Percentiles rank a stretch among this genome's conserved stretches.
Evolutionary conservation across 2,797 vertebrate species (phyloP).

Genomic region (Danio choprae): DNA sequence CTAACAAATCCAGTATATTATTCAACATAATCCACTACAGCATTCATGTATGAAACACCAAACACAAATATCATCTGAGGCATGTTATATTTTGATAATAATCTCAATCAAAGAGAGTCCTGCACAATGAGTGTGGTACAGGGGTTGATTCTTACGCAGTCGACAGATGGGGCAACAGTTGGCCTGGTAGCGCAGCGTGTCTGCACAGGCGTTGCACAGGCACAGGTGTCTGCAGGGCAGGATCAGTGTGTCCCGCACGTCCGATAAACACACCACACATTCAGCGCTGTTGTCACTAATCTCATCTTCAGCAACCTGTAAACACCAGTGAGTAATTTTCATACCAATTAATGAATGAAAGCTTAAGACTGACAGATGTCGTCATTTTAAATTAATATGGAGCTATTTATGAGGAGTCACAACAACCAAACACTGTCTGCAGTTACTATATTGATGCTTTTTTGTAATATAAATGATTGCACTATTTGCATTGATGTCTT

Average conservation of each 20-base stretch:
- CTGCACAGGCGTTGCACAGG: conserved; percentile 93
- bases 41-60: background rate
- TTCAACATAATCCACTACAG: background rate
- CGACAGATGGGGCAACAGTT: conserved; percentile 98
- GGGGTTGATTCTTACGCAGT: conserved; percentile 83
- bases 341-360: conserved; percentile 1
- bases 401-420: background rate
- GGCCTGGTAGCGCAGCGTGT: conserved; percentile 96
- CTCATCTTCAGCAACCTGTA: conserved; percentile 92
- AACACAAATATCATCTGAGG: background rate
- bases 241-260: conserved; percentile 95
- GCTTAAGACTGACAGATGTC: background rate
- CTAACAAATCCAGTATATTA: background rate
- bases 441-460: background rate
- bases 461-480: background rate
- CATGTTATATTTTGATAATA: background rate
- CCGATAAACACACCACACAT: conserved; percentile 97
- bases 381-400: background rate
- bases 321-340: background rate
- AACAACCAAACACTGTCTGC: background rate
- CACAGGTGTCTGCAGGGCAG: conserved; percentile 95
- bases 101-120: conserved; percentile 1
- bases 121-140: background rate
- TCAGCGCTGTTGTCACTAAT: conserved; percentile 98
- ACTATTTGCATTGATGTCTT: background rate